Evolutionary conservation across 2,797 vertebrate species (phyloP).

Genomic region (Channallabes apus): DNA sequence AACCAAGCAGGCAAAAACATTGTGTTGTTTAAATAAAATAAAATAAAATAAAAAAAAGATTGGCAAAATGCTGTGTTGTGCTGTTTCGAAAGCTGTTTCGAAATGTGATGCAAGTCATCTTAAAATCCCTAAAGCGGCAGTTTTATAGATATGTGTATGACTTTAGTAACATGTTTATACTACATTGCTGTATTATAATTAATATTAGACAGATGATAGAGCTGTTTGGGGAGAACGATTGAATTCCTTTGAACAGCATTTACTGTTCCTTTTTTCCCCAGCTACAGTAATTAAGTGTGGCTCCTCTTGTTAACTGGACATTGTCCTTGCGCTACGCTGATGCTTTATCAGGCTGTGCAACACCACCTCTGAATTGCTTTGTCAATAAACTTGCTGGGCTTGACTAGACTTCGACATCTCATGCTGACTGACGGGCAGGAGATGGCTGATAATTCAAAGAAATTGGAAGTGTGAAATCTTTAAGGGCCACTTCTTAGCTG

Average conservation of each 20-base stretch:
- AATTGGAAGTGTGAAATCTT: constrained; percentile 99
- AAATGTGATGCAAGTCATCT: neutral
- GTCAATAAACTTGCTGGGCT: constrained; percentile 91
- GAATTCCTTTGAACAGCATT: neutral
- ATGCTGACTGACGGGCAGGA: constrained; percentile 89
- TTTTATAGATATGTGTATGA: neutral
- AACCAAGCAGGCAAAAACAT: neutral
- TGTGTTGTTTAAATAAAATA: neutral
- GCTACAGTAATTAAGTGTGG: constrained; percentile 23
- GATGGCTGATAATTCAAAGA: constrained; percentile 99
- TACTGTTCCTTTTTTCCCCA: neutral
- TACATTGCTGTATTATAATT: neutral
- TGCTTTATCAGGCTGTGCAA: constrained; percentile 87
- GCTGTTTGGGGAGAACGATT: neutral
- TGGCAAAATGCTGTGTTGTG: neutral
- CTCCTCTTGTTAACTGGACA: constrained; percentile 28
- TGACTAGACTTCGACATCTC: constrained; percentile 83
- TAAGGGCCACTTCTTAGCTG: constrained; percentile 93
- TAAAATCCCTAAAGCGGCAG: neutral
- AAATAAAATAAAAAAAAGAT: neutral
- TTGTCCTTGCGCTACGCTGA: constrained; percentile 68
- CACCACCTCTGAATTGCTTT: constrained; percentile 92
- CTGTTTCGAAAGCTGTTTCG: neutral
- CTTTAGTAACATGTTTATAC: no score
- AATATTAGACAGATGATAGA: neutral